Conservation (phyloP, 2,888 invertebrate genomes). For the Nomada fucata region DNA sequence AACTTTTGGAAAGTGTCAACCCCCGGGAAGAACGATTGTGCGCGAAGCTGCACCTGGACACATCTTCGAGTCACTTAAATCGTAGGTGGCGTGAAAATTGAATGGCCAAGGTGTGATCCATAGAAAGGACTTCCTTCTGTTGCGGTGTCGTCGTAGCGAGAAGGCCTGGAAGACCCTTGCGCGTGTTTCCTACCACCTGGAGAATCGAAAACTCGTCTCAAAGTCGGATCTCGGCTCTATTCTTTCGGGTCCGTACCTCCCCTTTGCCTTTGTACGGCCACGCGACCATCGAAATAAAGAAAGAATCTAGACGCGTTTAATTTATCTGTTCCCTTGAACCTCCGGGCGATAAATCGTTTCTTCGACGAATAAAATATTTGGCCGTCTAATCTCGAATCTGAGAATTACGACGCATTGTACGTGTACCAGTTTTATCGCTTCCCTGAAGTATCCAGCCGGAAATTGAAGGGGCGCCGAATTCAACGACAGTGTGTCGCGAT, state of each 20-base stretch:
- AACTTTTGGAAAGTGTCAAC: constrained; percentile 12
- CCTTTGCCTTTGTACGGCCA: constrained; percentile 65
- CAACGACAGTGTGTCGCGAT: not conserved
- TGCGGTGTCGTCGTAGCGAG: constrained; percentile 37
- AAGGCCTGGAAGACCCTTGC: constrained; percentile 56
- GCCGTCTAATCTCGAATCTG: too few relatives aligned
- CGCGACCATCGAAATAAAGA: constrained; percentile 68
- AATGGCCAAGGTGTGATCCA: constrained; percentile 67
- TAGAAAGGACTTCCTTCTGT: constrained; percentile 40
- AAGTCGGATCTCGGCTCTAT: constrained; percentile 65
- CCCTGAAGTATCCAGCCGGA: too few relatives aligned
- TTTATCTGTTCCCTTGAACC: constrained; percentile 42
- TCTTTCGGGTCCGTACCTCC: constrained; percentile 55
- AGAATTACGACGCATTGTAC: too few relatives aligned
- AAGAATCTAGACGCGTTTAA: constrained; percentile 58
- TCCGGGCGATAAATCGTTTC: not conserved
- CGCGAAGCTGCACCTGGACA: constrained; percentile 66
- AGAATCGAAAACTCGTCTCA: constrained; percentile 60
- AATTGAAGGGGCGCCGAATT: too few relatives aligned
- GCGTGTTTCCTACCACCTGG: constrained; percentile 74
- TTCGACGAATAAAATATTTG: too few relatives aligned
- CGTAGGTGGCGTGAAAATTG: constrained; percentile 80
- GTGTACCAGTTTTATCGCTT: too few relatives aligned
- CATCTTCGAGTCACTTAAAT: constrained; percentile 74
- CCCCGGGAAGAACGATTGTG: constrained; percentile 2